Conservation (phyloP, 2,888 invertebrate genomes). For the Uropetala carovei region DNA sequence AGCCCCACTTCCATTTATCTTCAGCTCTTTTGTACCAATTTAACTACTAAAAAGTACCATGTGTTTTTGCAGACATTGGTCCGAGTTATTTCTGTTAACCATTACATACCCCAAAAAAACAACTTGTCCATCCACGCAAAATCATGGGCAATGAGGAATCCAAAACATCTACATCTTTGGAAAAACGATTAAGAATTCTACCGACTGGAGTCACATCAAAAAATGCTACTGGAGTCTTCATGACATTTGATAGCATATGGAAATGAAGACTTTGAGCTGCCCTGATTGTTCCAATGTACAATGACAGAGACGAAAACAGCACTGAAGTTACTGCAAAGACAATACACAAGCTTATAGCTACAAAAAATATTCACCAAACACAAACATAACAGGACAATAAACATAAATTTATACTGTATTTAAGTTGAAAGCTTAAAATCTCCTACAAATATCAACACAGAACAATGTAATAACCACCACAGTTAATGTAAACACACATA, state of each 20-base stretch:
- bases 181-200: slow-evolving; percentile 83
- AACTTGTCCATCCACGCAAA: slow-evolving; percentile 71
- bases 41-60: not conserved
- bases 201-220: slow-evolving; percentile 84
- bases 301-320: slow-evolving; percentile 74
- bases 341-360: slow-evolving; percentile 66
- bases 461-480: too few relatives aligned
- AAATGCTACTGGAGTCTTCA: slow-evolving; percentile 82
- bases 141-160: slow-evolving; percentile 80
- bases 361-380: slow-evolving; percentile 67
- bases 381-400: not conserved
- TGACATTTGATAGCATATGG: slow-evolving; percentile 77
- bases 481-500: too few relatives aligned
- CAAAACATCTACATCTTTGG: slow-evolving; percentile 82
- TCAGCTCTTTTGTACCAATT: too few relatives aligned
- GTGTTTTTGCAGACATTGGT: slow-evolving; percentile 59
- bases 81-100: slow-evolving; percentile 38
- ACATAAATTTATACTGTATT: not conserved
- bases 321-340: slow-evolving; percentile 71
- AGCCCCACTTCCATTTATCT: too few relatives aligned
- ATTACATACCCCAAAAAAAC: slow-evolving; percentile 65
- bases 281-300: slow-evolving; percentile 79
- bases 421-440: not conserved
- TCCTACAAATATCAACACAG: not conserved
- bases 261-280: slow-evolving; percentile 81